Evolutionary conservation across 2,797 vertebrate genomes (phyloP), one percentile per base, ranked within the genome.

Genomic region (Platalea minor): DNA sequence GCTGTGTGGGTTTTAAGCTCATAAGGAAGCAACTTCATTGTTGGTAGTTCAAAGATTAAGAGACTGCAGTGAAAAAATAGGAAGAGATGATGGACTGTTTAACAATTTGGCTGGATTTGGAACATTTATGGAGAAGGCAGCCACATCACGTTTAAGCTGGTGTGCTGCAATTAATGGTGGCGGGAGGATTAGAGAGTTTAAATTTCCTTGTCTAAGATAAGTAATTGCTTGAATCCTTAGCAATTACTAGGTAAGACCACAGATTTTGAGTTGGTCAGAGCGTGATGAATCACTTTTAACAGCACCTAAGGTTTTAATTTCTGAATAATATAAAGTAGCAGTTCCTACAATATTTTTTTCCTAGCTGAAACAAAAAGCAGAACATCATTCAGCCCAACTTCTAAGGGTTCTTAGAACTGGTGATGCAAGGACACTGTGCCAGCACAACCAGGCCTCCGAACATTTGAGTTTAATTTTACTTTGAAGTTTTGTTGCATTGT

Each of bases 131-230:
- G 65, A 78, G 28, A 51, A 60, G 48, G 26, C 20, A 67, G 15
- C 9, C 17, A 13, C 3, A 24, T 23, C 26, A 24, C 39, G 23
- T 46, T 80, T n/a, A 67, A 60, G 41, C 61, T 17, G 26, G 3
- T n/a, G 21, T 26, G 50, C 69, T 39, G 45, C 26, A 29, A n/a
- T 54, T 4, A 50, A 26, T 0, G 37, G 0, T 0, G 18, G 13
- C 13, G 33, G 43, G 4, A 53, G 28, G 24, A 18, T 16, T 70
- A 76, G 48, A 57, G 26, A 13, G 12, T 25, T 48, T 2, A 3
- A 12, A 72, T 75, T 64, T 68, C 11, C 65, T 75, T 43, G 5
- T 31, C 33, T 17, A 19, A 72, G 15, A 35, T 23, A 70, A 69
- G 24, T 10, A 46, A 72, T 41, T 73, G 20, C 45, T 68, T 24